These are phyloP conservation scores for Chrysogorgia sp. DNA, from an alignment of 92 coral and sea anemone species.

Conservation along the genomic window DNA sequence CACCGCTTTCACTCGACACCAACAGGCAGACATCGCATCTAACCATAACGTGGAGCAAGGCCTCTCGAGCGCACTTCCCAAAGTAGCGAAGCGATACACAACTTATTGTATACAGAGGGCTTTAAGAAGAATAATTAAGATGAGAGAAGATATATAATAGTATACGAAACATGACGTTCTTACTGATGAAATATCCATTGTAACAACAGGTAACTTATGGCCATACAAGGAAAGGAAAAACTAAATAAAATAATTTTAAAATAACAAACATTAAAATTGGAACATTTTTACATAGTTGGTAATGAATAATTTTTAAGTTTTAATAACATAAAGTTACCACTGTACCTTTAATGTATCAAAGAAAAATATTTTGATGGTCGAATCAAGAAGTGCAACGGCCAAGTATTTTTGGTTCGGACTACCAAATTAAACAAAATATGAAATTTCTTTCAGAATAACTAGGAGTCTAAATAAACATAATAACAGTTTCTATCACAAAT, in stretches of 20 bases:
- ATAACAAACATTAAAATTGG: background rate
- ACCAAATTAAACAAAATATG: background rate
- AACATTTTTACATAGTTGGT: background rate
- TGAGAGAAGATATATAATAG: background rate
- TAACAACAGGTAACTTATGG: slow-evolving; percentile 94
- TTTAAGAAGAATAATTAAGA: too few relatives aligned
- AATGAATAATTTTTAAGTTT: background rate
- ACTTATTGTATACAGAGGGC: too few relatives aligned
- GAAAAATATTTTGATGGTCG: slow-evolving; percentile 92
- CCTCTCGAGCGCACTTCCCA: too few relatives aligned
- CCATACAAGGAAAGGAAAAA: slow-evolving; percentile 95
- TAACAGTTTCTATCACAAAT: too few relatives aligned
- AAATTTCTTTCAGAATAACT: background rate
- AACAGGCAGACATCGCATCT: too few relatives aligned
- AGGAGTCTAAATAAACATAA: background rate
- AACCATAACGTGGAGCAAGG: too few relatives aligned
- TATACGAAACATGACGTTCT: slow-evolving; percentile 20
- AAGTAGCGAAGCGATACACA: too few relatives aligned
- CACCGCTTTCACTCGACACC: too few relatives aligned
- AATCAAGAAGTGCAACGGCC: slow-evolving; percentile 91
- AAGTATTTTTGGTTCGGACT: slow-evolving; percentile 88
- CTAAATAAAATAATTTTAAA: slow-evolving; percentile 55
- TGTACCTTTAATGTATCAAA: slow-evolving; percentile 92
- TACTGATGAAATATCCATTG: slow-evolving; percentile 96
- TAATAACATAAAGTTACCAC: background rate